These are phyloP conservation scores for Mongoloraphidia duomilia DNA, from an alignment of 2,888 invertebrate species.

Conservation along the genomic window DNA sequence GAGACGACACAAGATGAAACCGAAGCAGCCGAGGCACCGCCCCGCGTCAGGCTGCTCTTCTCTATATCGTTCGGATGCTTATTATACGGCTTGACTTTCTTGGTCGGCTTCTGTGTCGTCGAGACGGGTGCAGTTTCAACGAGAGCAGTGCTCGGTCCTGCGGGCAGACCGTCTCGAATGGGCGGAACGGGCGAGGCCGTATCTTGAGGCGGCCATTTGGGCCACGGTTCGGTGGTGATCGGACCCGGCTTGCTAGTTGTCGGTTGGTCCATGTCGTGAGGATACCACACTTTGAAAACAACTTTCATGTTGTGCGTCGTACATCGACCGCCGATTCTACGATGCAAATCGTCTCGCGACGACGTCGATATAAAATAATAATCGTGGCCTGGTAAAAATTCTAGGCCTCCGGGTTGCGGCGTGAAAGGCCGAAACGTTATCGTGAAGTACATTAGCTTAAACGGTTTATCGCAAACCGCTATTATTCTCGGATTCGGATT, in stretches of 20 bases:
- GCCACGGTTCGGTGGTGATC: slow-evolving; percentile 21
- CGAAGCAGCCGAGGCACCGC: slow-evolving; percentile 24
- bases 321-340: slow-evolving; percentile 85
- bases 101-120: slow-evolving; percentile 45
- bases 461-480: slow-evolving; percentile 91
- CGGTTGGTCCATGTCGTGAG: slow-evolving; percentile 41
- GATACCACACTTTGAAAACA: slow-evolving; percentile 82
- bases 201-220: slow-evolving; percentile 22
- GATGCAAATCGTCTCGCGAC: slow-evolving; percentile 79
- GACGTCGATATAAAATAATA: slow-evolving; percentile 90
- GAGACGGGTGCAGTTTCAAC: slow-evolving; percentile 31
- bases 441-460: slow-evolving; percentile 88
- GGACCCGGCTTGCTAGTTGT: slow-evolving; percentile 21
- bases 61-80: slow-evolving; percentile 84
- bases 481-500: slow-evolving; percentile 87
- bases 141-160: slow-evolving; percentile 32
- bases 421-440: slow-evolving; percentile 93
- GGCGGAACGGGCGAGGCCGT: slow-evolving; percentile 28
- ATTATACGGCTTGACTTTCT: slow-evolving; percentile 50
- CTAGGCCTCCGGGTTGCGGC: slow-evolving; percentile 86
- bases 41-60: slow-evolving; percentile 79
- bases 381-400: slow-evolving; percentile 87
- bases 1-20: neutral
- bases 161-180: slow-evolving; percentile 32
- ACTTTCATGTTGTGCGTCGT: slow-evolving; percentile 90